phyloP scores from a whole-genome alignment of 2,888 invertebrate species.

The Pheosia tremula region DNA sequence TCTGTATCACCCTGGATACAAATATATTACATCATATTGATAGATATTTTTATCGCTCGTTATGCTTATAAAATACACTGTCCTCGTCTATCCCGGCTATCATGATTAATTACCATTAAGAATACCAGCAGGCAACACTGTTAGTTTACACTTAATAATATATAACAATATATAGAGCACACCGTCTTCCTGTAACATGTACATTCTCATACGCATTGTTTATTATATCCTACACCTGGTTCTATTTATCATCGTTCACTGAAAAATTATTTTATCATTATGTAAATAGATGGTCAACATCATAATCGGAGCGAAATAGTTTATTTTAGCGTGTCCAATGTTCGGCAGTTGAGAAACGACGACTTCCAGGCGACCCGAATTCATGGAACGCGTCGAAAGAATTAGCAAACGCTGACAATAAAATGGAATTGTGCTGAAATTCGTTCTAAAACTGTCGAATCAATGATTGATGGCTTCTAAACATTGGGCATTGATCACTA shows the following conservation, averaged over 20 bases:
- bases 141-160: slow-evolving; percentile 37
- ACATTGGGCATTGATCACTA: not conserved
- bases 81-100: slow-evolving; percentile 29
- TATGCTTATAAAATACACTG: not conserved
- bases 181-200: slow-evolving; percentile 29
- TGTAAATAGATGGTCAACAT: slow-evolving; percentile 51
- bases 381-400: slow-evolving; percentile 18
- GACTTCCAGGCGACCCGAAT: slow-evolving; percentile 58
- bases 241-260: slow-evolving; percentile 14
- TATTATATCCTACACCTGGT: slow-evolving; percentile 21
- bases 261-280: slow-evolving; percentile 20
- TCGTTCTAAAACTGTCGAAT: slow-evolving; percentile 3
- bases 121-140: slow-evolving; percentile 32
- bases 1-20: too few relatives aligned
- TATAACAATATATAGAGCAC: slow-evolving; percentile 31
- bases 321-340: slow-evolving; percentile 68
- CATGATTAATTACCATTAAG: slow-evolving; percentile 34
- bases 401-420: slow-evolving; percentile 33
- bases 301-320: slow-evolving; percentile 58
- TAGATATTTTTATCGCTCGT: too few relatives aligned
- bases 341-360: slow-evolving; percentile 57
- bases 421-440: slow-evolving; percentile 5
- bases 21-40: too few relatives aligned
- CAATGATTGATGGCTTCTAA: slow-evolving; percentile 7
- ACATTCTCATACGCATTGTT: slow-evolving; percentile 24